These are phyloP conservation scores for Proales similis DNA, from an alignment of 1,140 invertebrate genomes.

Conservation along the genomic window DNA sequence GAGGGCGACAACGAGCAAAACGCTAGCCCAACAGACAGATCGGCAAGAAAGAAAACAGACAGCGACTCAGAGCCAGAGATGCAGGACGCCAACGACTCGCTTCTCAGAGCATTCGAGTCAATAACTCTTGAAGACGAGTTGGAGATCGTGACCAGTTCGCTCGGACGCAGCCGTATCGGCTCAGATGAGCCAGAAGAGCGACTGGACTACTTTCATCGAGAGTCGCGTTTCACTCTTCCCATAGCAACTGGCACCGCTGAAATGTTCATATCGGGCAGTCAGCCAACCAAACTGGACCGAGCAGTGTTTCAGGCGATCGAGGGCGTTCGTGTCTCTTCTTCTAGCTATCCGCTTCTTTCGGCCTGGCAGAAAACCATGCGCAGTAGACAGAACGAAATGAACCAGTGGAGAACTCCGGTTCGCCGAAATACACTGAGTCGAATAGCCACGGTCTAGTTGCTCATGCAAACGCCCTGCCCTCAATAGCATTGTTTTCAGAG, in stretches of 20 bases:
- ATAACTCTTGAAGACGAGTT: background rate
- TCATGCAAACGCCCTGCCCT: no score
- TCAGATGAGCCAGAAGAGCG: background rate
- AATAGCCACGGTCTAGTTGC: no score
- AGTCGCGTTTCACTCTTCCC: no score
- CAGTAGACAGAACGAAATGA: constrained; percentile 32
- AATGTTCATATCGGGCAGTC: constrained; percentile 17
- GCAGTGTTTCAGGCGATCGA: constrained; percentile 29
- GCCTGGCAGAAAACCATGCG: constrained; percentile 16
- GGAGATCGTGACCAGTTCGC: background rate
- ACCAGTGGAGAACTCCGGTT: constrained; percentile 28
- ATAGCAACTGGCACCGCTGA: background rate
- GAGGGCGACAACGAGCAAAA: no score
- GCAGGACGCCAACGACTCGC: no score
- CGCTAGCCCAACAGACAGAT: background rate
- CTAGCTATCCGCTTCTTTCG: background rate
- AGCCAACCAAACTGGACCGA: constrained; percentile 14
- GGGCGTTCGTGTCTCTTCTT: background rate
- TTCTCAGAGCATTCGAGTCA: background rate
- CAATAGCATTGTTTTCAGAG: no score
- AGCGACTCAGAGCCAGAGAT: background rate
- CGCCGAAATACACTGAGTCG: constrained; percentile 27
- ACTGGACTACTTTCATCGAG: background rate
- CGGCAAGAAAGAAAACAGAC: background rate
- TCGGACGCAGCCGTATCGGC: background rate